Percentiles rank a stretch among this genome's conserved stretches.
phyloP scores from a whole-genome alignment of 2,113 vertebrate species.

The Oncorhynchus masou region DNA sequence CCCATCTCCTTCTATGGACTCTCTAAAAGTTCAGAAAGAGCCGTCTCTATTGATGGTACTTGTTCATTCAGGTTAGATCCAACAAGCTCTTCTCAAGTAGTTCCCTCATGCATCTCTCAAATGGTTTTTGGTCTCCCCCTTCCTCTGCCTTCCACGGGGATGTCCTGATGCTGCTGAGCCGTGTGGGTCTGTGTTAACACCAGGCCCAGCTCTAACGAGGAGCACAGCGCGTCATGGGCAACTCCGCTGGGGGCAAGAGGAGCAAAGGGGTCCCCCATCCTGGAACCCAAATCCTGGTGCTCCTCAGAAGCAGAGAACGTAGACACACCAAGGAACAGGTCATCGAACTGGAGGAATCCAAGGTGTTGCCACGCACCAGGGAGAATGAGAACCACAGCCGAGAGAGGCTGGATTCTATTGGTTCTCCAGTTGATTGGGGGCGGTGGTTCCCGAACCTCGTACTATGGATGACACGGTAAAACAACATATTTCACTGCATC shows the following conservation, averaged over 20 bases:
- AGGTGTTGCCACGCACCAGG: neutral
- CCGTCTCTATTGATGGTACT: too few relatives aligned
- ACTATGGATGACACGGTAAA: too few relatives aligned
- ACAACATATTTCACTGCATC: too few relatives aligned
- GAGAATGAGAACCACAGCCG: neutral
- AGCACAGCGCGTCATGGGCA: constrained; percentile 60
- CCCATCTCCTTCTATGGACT: constrained; percentile 64
- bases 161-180: constrained; percentile 83
- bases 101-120: too few relatives aligned
- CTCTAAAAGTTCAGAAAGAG: too few relatives aligned
- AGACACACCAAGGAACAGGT: neutral
- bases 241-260: neutral
- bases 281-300: neutral
- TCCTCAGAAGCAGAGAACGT: neutral
- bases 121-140: too few relatives aligned
- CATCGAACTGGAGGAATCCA: neutral
- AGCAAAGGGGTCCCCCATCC: neutral
- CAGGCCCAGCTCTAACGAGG: constrained; percentile 79
- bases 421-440: neutral
- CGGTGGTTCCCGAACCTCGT: too few relatives aligned
- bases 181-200: constrained; percentile 79
- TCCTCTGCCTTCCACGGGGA: constrained; percentile 78
- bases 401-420: neutral
- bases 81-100: too few relatives aligned
- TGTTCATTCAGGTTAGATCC: too few relatives aligned